Conservation (phyloP, 2,113 vertebrate genomes). For the Epinephelus cyanopodus region DNA sequence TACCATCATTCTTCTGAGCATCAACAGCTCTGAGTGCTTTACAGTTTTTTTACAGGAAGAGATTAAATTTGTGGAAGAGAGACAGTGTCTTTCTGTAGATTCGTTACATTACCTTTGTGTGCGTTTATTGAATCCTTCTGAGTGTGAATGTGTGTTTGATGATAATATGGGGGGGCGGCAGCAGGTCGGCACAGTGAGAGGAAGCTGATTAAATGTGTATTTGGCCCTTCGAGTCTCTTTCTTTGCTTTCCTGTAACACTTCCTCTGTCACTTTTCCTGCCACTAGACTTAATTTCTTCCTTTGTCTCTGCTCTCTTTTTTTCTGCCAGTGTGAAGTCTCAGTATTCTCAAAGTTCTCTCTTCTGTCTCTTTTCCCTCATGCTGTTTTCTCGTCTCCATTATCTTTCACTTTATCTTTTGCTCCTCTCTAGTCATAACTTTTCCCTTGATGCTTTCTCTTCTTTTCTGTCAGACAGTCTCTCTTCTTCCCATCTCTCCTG, state of each 20-base stretch:
- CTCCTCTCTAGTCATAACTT: conserved; percentile 20
- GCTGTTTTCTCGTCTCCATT: neutral
- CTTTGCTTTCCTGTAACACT: conserved; percentile 9
- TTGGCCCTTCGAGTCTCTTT: conserved; percentile 3
- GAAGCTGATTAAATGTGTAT: conserved; percentile 46
- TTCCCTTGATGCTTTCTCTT: conserved; percentile 14
- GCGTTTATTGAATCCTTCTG: conserved; percentile 17
- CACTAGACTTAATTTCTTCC: conserved; percentile 17
- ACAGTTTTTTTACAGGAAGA: neutral
- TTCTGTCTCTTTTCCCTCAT: neutral
- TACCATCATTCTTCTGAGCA: conserved; percentile 14
- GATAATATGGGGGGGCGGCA: conserved; percentile 37
- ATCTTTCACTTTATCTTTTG: conserved; percentile 22
- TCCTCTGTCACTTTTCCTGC: conserved; percentile 50
- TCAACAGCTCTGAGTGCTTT: conserved; percentile 7
- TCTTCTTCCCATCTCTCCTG: conserved; percentile 4
- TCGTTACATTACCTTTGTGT: conserved; percentile 30
- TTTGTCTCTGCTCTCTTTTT: conserved; percentile 7
- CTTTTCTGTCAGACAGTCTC: neutral
- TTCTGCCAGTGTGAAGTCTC: neutral
- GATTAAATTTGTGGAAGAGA: conserved; percentile 11
- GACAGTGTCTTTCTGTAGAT: conserved; percentile 31
- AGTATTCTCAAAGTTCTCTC: neutral
- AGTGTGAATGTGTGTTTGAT: conserved; percentile 27
- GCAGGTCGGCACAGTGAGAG: conserved; percentile 35